Percentiles rank a stretch among this genome's conserved stretches.
These are phyloP conservation scores for Sisor rabdophorus DNA, from an alignment of 2,113 vertebrate species.

Conservation along the genomic window DNA sequence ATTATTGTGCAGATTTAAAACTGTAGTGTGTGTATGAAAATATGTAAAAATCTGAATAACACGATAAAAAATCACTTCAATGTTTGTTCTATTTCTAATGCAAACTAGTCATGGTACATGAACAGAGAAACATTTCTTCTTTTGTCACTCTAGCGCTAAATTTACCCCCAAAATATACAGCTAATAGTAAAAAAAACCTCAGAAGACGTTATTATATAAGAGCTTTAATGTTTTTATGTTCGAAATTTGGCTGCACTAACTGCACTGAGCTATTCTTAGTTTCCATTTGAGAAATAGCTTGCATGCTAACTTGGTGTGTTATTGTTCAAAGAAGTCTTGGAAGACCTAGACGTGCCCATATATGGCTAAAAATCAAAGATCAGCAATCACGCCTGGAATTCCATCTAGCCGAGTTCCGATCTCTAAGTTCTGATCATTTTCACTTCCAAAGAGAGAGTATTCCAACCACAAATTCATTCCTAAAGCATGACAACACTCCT, in stretches of 20 bases:
- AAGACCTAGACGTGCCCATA: slow-evolving; percentile 51
- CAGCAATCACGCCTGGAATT: slow-evolving; percentile 38
- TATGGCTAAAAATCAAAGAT: slow-evolving; percentile 50
- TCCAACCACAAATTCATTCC: neutral
- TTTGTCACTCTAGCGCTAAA: neutral
- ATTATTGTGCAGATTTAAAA: no score
- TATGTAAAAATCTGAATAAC: no score
- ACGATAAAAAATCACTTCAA: no score
- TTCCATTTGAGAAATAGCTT: slow-evolving; percentile 33
- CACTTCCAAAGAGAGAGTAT: slow-evolving; percentile 9
- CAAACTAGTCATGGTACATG: neutral
- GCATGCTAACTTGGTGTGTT: slow-evolving; percentile 31
- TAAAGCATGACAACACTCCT: slow-evolving; percentile 8
- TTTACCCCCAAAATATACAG: neutral
- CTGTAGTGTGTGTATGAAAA: no score
- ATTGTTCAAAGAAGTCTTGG: slow-evolving; percentile 48
- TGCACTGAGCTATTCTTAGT: slow-evolving; percentile 41
- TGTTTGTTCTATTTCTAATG: neutral
- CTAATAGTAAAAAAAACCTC: neutral
- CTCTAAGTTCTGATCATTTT: slow-evolving; percentile 27
- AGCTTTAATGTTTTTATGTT: neutral
- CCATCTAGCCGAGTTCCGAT: slow-evolving; percentile 22
- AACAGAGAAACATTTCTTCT: neutral
- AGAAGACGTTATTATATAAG: neutral
- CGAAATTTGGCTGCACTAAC: neutral